Base-by-base conservation (phyloP, 1,140 invertebrate genomes). In the Drosophila mayri region DNA sequence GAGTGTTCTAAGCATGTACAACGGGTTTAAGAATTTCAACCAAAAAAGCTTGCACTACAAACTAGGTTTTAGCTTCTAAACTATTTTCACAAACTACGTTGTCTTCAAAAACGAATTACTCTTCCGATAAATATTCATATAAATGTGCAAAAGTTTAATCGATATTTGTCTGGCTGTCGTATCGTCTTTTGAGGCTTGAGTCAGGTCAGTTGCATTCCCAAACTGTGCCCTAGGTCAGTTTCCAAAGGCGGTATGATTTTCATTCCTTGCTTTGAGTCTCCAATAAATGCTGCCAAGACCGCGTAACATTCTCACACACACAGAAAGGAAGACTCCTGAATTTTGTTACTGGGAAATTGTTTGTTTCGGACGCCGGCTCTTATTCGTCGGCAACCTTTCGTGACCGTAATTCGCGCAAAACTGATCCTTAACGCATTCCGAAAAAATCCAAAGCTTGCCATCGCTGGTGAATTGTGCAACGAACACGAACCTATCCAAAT, bases 401-500 rank as follows among this genome's bases (percentile, higher is more conserved):
- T 92, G 76, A 87, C 87, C 79, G 91, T 92, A 92, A 90, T 92
- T 92, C 91, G 91, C 91, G 91, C 77, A 90, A 92, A 92, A 92
- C 91, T 92, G 91, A 92, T 92, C 91, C 91, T 92, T 91, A 85
- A 82, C 86, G 82, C 87, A 90, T 90, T 90, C 86, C 85, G 86
- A 90, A 90, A 86, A 90, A 88, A 81, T 61, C 67, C 63, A 47
- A 76, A 81, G 77, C 77, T 79, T 70, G 76, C 70, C 75, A 65
- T 62, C 60, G 65, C 59, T 44, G 66, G 65, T 82, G 75, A 90
- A 81, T 90, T 77, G 86, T 90, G 85, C 85, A 90, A 90, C 85
- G 60, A 75, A 72, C 85, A 85, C 85, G 85, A 88, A 81, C 81
- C 85, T 78, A 58, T 50, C 77, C 62, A 79, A 88, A 75, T 88